Percentiles rank a stretch among this genome's conserved stretches.
Evolutionary conservation across 35 echinoderm and acorn worm species (phyloP).

Genomic region (Apostichopus parvimensis): DNA sequence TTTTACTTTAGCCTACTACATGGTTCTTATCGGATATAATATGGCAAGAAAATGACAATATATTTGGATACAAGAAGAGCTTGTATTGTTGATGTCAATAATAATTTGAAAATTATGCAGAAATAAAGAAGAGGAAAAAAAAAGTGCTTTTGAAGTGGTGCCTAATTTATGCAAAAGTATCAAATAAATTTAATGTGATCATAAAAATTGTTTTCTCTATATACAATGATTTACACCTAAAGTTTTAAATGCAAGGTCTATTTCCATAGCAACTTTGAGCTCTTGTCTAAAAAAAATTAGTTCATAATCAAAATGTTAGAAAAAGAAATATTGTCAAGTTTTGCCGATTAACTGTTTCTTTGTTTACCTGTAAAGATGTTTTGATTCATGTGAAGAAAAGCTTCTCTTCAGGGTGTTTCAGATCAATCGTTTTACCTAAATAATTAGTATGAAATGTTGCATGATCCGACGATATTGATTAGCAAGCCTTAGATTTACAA

Average conservation of each 20-base stretch:
- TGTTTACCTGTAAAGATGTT: too few relatives aligned
- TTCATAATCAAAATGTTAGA: neutral
- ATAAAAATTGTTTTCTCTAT: neutral
- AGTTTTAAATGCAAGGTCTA: neutral
- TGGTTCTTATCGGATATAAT: neutral
- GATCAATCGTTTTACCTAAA: too few relatives aligned
- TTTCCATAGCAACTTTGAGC: neutral
- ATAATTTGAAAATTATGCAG: neutral
- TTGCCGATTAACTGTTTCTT: too few relatives aligned
- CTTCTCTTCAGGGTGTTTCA: too few relatives aligned
- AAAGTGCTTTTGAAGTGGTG: neutral
- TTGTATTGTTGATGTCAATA: neutral
- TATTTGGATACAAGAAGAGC: neutral
- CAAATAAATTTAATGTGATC: neutral
- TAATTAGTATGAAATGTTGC: too few relatives aligned
- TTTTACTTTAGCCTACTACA: too few relatives aligned
- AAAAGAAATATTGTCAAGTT: too few relatives aligned
- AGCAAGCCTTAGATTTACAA: too few relatives aligned
- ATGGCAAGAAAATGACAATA: conserved; percentile 9
- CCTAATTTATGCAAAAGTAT: neutral
- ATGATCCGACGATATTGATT: too few relatives aligned
- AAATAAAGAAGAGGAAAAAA: neutral
- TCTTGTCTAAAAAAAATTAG: neutral
- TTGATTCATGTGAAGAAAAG: too few relatives aligned
- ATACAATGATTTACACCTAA: conserved; percentile 10